Evolutionary conservation across 2,113 vertebrate species (phyloP).

Genomic region (Cheirogaleus medius): DNA sequence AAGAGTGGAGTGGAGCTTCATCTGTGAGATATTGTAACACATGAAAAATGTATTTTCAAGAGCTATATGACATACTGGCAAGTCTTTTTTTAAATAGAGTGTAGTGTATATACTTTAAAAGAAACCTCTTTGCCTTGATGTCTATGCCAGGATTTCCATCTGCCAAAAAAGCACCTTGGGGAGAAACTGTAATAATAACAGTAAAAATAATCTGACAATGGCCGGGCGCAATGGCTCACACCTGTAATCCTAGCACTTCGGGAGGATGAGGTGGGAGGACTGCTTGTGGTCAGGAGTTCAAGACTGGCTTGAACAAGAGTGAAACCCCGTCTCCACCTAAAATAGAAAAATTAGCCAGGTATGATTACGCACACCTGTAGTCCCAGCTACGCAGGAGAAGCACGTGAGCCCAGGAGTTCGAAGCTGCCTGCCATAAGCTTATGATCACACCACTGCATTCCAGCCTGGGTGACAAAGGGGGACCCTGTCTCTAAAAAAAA

Average conservation of each 20-base stretch:
- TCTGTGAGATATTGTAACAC: not conserved
- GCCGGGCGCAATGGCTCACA: not conserved
- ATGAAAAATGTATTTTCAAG: not conserved
- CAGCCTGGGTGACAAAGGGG: not conserved
- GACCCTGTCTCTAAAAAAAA: not conserved
- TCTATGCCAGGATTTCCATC: not conserved
- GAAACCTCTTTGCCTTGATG: not conserved
- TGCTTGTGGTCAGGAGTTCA: not conserved
- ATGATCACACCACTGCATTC: not conserved
- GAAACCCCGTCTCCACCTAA: too few relatives aligned
- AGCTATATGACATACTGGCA: not conserved
- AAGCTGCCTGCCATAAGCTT: not conserved
- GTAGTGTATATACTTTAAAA: not conserved
- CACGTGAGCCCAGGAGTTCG: accelerated
- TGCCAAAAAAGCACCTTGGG: not conserved
- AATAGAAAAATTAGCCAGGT: too few relatives aligned
- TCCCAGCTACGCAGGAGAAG: not conserved
- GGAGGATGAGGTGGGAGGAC: not conserved
- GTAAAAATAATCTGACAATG: not conserved
- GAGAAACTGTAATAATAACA: not conserved
- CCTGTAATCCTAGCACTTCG: not conserved
- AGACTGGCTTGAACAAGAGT: not conserved
- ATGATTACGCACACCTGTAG: not conserved
- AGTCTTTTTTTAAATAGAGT: not conserved
- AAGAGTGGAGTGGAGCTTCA: not conserved